These are phyloP conservation scores for Trochalopteron elliotii DNA, from an alignment of 2,113 vertebrate species.

Conservation along the genomic window DNA sequence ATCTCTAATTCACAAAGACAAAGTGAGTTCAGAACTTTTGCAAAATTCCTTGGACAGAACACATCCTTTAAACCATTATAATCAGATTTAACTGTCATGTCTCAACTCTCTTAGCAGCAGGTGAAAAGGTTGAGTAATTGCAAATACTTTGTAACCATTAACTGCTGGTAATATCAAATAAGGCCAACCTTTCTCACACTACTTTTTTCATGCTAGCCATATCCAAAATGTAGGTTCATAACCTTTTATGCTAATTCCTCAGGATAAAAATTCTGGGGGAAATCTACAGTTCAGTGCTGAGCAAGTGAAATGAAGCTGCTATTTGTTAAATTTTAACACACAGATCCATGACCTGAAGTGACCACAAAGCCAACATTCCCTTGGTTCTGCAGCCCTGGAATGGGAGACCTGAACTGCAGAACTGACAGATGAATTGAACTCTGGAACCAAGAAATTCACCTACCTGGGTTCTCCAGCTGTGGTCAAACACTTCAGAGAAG, in stretches of 20 bases:
- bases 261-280: background rate
- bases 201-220: background rate
- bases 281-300: background rate
- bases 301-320: background rate
- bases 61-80: background rate
- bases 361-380: background rate
- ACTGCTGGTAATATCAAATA: background rate
- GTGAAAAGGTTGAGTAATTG: background rate
- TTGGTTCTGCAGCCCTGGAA: background rate
- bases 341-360: background rate
- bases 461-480: background rate
- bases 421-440: background rate
- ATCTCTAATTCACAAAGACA: background rate
- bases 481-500: background rate
- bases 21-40: background rate
- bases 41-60: background rate
- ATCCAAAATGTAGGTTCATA: background rate
- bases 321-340: constrained; percentile 9
- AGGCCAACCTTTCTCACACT: background rate
- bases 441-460: background rate
- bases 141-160: background rate
- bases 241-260: background rate
- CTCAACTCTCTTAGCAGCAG: background rate
- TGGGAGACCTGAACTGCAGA: background rate
- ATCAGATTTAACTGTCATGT: background rate